Evolutionary conservation across 2,797 vertebrate genomes (phyloP), one percentile per base, ranked within the genome.

Genomic region (Cuniculus paca): DNA sequence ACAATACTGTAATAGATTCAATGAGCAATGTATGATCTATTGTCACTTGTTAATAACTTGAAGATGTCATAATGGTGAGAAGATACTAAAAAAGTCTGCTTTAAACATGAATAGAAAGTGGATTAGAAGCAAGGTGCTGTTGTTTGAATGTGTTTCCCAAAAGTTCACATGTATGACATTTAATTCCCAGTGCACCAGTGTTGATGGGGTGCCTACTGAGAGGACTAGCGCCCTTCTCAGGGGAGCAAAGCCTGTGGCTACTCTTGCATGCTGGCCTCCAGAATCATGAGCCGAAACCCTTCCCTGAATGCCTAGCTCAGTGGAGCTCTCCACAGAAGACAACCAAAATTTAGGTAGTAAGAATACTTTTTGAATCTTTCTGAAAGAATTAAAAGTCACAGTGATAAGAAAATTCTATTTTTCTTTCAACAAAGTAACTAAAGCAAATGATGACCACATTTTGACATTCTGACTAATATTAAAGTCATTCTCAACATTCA

Each of bases 351-450:
- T 14, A 61, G 7, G 14, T 13, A 68, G 78, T 77, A 58, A 63
- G 11, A 93, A 65, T 1, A 58, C 48, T 39, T 42, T 91, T 88
- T 78, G 12, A 78, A 88, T 45, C 36, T 54, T 16, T 61, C 2
- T 34, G 78, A 54, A 82, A 52, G 26, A 34, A 61, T 75, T 19
- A 86, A 9, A 0, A 78, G 22, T 75, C 5, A 89, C 42, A 48
- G 36, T 39, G 45, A 56, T 60, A 60, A 60, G 26, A 60, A 60
- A 61, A 31, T 13, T 85, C 34, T 22, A 9, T 68, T 65, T 26
- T 19, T 56, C 13, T 79, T 94, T 78, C 56, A 91, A 80, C 42
- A 85, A 87, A 77, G 70, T 68, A 77, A 68, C 12, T 70, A 45
- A 87, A 88, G 26, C 54, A 36, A 89, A 74, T 89, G 19, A 54